phyloP scores from a whole-genome alignment of 2,797 vertebrate species.

The Eulemur rubriventer region DNA sequence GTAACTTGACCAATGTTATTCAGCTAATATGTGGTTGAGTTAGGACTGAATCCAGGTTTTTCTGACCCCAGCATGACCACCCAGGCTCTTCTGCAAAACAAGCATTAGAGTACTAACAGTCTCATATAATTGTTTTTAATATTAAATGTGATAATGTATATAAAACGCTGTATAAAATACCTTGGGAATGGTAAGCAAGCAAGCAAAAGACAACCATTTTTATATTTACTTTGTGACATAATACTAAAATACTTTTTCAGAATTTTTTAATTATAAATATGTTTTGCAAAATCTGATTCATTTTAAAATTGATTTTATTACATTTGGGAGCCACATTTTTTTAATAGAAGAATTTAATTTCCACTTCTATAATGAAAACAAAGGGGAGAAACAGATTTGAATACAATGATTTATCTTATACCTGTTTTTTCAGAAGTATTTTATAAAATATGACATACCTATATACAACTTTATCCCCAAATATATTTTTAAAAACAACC shows the following conservation, averaged over 20 bases:
- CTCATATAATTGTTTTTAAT: conserved; percentile 11
- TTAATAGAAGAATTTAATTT: neutral
- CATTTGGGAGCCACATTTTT: neutral
- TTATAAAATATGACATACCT: conserved; percentile 22
- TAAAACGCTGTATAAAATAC: conserved; percentile 11
- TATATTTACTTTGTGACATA: neutral
- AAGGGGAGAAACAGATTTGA: conserved; percentile 16
- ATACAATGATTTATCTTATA: neutral
- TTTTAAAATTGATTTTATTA: conserved; percentile 53
- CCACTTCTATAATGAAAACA: conserved; percentile 41
- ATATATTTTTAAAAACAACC: neutral
- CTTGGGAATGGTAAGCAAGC: neutral
- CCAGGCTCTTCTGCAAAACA: conserved; percentile 1
- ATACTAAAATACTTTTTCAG: conserved; percentile 5
- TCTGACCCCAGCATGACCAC: neutral
- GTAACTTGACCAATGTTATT: conserved; percentile 6
- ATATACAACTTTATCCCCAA: neutral
- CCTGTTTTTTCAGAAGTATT: neutral
- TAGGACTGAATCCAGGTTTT: neutral
- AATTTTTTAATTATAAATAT: conserved; percentile 16
- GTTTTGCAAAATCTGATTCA: neutral
- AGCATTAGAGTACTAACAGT: neutral
- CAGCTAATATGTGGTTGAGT: neutral
- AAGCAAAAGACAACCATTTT: conserved; percentile 17
- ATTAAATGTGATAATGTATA: conserved; percentile 7